These are phyloP conservation scores for Ptiloglossa arizonensis DNA, from an alignment of 1,140 invertebrate genomes.

Conservation along the genomic window DNA sequence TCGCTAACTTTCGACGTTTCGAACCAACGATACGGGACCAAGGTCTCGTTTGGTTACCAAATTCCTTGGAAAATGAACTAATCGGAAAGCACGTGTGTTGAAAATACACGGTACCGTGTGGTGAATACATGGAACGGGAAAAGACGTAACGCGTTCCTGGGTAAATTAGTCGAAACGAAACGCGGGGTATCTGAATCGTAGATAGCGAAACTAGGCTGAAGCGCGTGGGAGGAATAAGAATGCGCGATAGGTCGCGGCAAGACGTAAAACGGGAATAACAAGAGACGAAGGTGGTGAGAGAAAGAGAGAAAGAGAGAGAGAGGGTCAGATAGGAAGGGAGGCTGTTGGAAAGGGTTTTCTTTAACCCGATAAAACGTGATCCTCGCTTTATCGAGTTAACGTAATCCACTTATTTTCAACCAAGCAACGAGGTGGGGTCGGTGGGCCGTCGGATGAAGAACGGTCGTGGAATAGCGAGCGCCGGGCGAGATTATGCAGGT, in stretches of 20 bases:
- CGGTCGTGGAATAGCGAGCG: conserved; percentile 31
- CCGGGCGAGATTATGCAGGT: conserved; percentile 64
- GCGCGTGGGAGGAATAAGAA: conserved; percentile 11
- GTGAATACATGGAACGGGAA: background rate
- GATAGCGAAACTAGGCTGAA: background rate
- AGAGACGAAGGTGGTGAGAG: background rate
- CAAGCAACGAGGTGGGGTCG: conserved; percentile 23
- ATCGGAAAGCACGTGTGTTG: background rate
- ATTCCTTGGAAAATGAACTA: conserved; percentile 21
- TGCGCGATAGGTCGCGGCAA: background rate
- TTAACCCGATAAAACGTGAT: conserved; percentile 67
- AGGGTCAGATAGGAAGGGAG: background rate
- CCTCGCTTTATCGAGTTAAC: conserved; percentile 61
- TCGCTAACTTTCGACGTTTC: too few species aligned
- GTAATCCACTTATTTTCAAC: conserved; percentile 65
- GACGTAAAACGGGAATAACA: conserved; percentile 4
- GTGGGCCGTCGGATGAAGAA: conserved; percentile 12
- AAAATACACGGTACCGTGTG: too few species aligned
- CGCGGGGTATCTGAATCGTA: background rate
- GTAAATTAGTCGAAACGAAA: conserved; percentile 15
- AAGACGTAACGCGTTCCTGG: conserved; percentile 1
- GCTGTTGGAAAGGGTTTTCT: conserved; percentile 52
- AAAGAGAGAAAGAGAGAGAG: conserved; percentile 18
- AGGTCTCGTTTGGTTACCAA: background rate
- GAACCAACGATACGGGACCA: too few species aligned